Base-by-base conservation (phyloP, 2,113 vertebrate genomes). In the Sitta europaea region DNA sequence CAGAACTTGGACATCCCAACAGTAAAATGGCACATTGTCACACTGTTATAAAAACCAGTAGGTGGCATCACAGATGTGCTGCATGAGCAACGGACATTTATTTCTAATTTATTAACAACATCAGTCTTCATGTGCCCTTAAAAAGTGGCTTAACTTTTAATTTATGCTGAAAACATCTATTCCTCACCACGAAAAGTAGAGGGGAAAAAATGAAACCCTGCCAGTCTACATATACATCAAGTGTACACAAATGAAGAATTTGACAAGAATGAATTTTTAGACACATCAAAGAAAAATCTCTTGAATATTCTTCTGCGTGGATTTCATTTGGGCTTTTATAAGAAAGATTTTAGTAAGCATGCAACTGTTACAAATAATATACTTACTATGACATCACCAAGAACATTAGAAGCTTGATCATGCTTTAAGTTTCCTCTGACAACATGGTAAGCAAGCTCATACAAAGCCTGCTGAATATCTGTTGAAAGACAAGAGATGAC, bases 381-480 rank as follows among this genome's bases (percentile, higher is more conserved):
- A 97, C 97, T 95, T 99, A 99, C 99, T 98, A 99, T 99, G 96
- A 99, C 98, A 95, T 99, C 99, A 73, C 96, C 98, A 77, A 99
- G 98, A 96, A 99, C 98, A 85, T 96, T 98, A 85, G 98, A 98
- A 38, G 98, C 99, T 93, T 99, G 98, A 86, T 99, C 99, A 93
- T 99, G 98, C 97, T 99, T 99, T 86, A 99, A 97, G 97, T 98
- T 99, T 90, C 99, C 99, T 96, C 98, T 99, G 94, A 99, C 98
- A 77, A 99, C 99, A 2, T 99, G 99, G 92, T 98, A 99, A 88
- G 99, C 99, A 93, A 99, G 98, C 93, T 99, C 99, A 88, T 99
- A 99, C 74, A 99, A 97, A 96, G 98, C 99, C 55, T 99, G 98
- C 80, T 99, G 99, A 91, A 99, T 98, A 95, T 99, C 99, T 99